Evolutionary conservation across 2,113 vertebrate species (phyloP).

Genomic region (Eulacestoma nigropectus): DNA sequence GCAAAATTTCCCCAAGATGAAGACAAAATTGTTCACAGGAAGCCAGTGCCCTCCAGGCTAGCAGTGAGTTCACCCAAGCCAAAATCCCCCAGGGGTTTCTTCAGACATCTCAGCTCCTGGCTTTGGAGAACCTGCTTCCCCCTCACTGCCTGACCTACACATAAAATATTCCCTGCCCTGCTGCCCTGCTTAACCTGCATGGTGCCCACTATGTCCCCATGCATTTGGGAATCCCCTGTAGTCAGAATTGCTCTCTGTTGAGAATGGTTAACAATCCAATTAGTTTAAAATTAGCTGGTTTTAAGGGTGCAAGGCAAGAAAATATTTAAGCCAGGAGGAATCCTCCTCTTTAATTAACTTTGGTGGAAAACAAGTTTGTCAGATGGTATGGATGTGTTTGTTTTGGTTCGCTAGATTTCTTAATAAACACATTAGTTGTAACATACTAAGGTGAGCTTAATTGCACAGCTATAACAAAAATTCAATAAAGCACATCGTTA

Average conservation of each 20-base stretch:
- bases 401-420: constrained; percentile 15
- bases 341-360: constrained; percentile 41
- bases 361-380: neutral
- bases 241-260: neutral
- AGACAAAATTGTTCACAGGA: neutral
- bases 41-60: neutral
- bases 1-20: neutral
- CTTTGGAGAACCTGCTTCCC: neutral
- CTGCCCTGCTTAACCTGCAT: neutral
- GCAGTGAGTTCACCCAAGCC: neutral
- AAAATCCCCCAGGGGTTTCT: neutral
- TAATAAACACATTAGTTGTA: constrained; percentile 36
- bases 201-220: rapidly evolving
- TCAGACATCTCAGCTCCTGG: neutral
- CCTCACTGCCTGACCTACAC: neutral
- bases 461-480: constrained; percentile 25
- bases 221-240: neutral
- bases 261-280: neutral
- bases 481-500: constrained; percentile 23
- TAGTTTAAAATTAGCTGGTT: neutral
- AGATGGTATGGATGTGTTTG: neutral
- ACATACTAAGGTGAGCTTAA: constrained; percentile 3
- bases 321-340: constrained; percentile 5
- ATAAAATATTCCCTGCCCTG: neutral
- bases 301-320: neutral